phyloP scores from a whole-genome alignment of 2,888 invertebrate genomes.

The Alsophila aescularia region DNA sequence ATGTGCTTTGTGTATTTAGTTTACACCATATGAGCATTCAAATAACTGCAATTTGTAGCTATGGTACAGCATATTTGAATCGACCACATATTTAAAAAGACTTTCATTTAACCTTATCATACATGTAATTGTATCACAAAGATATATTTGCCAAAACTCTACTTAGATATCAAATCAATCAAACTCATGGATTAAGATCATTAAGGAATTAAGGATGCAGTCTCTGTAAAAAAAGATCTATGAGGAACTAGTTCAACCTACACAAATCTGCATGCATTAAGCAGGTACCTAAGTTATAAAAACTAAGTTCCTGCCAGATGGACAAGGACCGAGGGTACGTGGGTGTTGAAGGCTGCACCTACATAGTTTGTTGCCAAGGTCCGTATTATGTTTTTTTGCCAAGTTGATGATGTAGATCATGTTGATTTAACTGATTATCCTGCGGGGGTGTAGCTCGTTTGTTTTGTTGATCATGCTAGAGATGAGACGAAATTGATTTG shows the following conservation, averaged over 20 bases:
- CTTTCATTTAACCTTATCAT: too few relatives aligned
- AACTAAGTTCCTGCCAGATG: slow-evolving; percentile 30
- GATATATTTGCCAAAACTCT: neutral
- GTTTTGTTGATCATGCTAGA: slow-evolving; percentile 30
- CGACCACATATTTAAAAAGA: too few relatives aligned
- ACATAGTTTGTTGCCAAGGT: slow-evolving; percentile 61
- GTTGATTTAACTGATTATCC: slow-evolving; percentile 42
- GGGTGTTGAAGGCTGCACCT: slow-evolving; percentile 50
- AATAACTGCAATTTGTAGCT: too few relatives aligned
- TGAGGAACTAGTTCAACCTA: slow-evolving; percentile 18
- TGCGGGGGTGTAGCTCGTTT: slow-evolving; percentile 42
- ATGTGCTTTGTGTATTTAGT: too few relatives aligned
- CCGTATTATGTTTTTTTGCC: slow-evolving; percentile 42
- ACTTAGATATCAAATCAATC: neutral
- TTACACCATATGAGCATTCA: too few relatives aligned
- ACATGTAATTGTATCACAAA: too few relatives aligned
- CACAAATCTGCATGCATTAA: slow-evolving; percentile 18
- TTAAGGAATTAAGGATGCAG: too few relatives aligned
- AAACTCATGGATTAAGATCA: too few relatives aligned
- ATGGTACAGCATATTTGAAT: too few relatives aligned
- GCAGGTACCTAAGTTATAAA: slow-evolving; percentile 3
- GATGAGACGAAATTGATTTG: slow-evolving; percentile 21
- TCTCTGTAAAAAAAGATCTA: neutral
- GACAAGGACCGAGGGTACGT: slow-evolving; percentile 53
- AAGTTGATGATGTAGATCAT: slow-evolving; percentile 45